Evolutionary conservation across 2,888 invertebrate genomes (phyloP), one percentile per base, ranked within the genome.

Genomic region (Ophion ellenae): DNA sequence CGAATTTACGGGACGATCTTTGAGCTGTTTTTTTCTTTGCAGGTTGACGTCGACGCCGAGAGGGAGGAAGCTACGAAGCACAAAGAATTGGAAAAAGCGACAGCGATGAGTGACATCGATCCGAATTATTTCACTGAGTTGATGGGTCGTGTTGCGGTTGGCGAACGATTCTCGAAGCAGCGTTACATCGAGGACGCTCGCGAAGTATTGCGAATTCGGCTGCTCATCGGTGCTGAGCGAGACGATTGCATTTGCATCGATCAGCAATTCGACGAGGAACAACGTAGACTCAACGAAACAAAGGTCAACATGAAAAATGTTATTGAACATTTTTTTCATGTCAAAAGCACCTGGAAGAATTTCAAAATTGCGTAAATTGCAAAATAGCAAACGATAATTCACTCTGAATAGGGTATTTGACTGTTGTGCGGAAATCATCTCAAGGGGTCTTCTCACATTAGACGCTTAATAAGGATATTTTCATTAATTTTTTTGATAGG

Each of bases 61-160:
- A 59, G 47, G 5, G 85, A 89, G 9, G 89, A 90, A 76, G 88
- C 87, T 28, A 89, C 88, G 45, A 89, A 79, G n/a, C 85, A 89
- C 66, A 90, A 95, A 91, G 95, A 95, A 88, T 95, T 95, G n/a
- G 93, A 94, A 47, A 95, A 95, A 85, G 95, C 95, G 45, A 95
- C 95, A 87, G 95, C 96, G 1, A 95, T 96, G 73, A 94, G 96
- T 20, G 96, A 96, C 92, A 95, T 96, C 61, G 96, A 96, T 91
- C 96, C 96, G 0, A 95, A 96, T 86, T 96, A 96, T 92, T 96
- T 96, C 91, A 95, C 95, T 1, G 95, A 96, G 59, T 95, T 96
- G 57, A 95, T 95, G 92, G 96, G 96, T 9, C 95, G 96, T 53
- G 95, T 96, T 0, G 28, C 75, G 10, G 94, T 96, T 40, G 94